These are phyloP conservation scores for Dryocosmus kuriphilus DNA, from an alignment of 2,888 invertebrate species.

Conservation along the genomic window DNA sequence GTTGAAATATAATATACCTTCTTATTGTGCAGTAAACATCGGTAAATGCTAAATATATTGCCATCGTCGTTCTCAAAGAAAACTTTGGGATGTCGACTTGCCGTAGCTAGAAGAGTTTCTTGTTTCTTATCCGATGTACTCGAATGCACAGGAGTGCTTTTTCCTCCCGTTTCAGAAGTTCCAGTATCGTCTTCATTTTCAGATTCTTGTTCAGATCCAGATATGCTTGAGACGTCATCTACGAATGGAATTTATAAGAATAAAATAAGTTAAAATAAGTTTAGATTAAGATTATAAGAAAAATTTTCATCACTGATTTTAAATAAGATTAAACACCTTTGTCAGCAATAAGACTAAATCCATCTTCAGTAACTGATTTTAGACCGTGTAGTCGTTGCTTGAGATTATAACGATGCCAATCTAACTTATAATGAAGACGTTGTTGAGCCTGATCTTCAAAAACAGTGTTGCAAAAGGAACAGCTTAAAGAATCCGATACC, in stretches of 20 bases:
- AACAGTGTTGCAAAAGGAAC: slow-evolving; percentile 79
- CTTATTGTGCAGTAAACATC: slow-evolving; percentile 85
- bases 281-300: background rate
- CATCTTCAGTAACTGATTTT: slow-evolving; percentile 80
- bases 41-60: slow-evolving; percentile 86
- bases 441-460: slow-evolving; percentile 83
- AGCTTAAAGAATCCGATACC: slow-evolving; percentile 77
- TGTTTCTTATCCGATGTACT: slow-evolving; percentile 69
- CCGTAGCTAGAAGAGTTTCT: slow-evolving; percentile 64
- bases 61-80: slow-evolving; percentile 85
- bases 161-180: slow-evolving; percentile 60
- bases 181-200: slow-evolving; percentile 75
- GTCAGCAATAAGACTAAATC: slow-evolving; percentile 80
- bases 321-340: slow-evolving; percentile 60
- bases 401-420: slow-evolving; percentile 92
- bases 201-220: slow-evolving; percentile 81
- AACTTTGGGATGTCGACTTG: slow-evolving; percentile 85
- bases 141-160: slow-evolving; percentile 47
- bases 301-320: background rate
- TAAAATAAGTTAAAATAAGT: slow-evolving; percentile 32
- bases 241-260: slow-evolving; percentile 39
- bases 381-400: slow-evolving; percentile 84
- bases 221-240: slow-evolving; percentile 84
- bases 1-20: slow-evolving; percentile 79
- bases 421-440: slow-evolving; percentile 88